Base-by-base conservation (phyloP, 2,888 invertebrate species). In the Pharmacophagus antenor region DNA sequence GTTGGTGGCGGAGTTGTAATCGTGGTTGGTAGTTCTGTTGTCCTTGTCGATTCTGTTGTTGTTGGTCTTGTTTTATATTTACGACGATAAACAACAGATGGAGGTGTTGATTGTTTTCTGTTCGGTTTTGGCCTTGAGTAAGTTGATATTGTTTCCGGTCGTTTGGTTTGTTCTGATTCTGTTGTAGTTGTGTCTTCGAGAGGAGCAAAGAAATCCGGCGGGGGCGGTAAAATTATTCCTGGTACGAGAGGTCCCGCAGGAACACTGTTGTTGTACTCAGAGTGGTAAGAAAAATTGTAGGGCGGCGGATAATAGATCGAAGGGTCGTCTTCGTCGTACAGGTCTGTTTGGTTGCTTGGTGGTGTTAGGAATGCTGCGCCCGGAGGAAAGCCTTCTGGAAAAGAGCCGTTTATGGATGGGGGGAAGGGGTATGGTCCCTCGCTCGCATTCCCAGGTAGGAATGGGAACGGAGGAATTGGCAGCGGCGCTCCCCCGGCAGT, bases 231-330 rank as follows among this genome's bases (percentile, higher is more conserved):
- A 23, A 97, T 94, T 63, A 97, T 96, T 54, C 97, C 97, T 2
- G 97, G 97, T 7, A 97, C 97, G 62, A 97, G 84, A 0, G 97
- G 97, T 50, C 97, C 96, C 0, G 96, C 95, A 47, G 95, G 94
- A 37, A 97, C 96, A 51, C 93, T 94, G 71, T 92, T 92, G 46
- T 94, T 92, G 84, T 96, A 96, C 78, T 95, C 95, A 77, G 92
- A 93, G 78, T 93, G 94, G 84, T 95, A 96, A 68, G 95, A 94
- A 91, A 96, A 96, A 84, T 95, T 96, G 91, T 97, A 97, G 15
- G 96, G 96, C 76, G 97, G 97, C 73, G 97, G 97, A 92, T 97
- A 96, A 77, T 96, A 97, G 58, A 97, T 94, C 69, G 96, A 96
- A 73, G 96, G 96, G 92, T 97, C 97, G 88, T 97, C 97, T 88